Evolutionary conservation across 2,888 invertebrate genomes (phyloP), one percentile per base, ranked within the genome.

Genomic region (Teleiodes luculella): DNA sequence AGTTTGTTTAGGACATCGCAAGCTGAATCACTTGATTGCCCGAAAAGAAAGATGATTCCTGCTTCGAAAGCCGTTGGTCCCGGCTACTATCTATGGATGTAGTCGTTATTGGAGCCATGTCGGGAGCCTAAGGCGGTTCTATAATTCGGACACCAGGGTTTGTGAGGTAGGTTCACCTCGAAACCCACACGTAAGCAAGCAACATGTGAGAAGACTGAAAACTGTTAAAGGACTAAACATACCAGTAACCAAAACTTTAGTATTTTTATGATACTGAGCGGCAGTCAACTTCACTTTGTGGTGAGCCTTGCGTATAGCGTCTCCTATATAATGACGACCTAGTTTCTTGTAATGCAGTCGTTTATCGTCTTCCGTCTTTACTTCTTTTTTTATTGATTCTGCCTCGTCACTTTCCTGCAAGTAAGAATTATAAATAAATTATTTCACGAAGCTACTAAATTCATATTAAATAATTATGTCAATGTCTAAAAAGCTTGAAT

Each of bases 171-270:
- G n/a, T n/a, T n/a, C n/a, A n/a, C n/a, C n/a, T n/a, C n/a, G n/a
- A n/a, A n/a, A n/a, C n/a, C n/a, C n/a, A n/a, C n/a, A n/a, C n/a
- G n/a, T n/a, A n/a, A n/a, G n/a, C n/a, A n/a, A n/a, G n/a, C n/a
- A n/a, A n/a, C n/a, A n/a, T n/a, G n/a, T n/a, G n/a, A n/a, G n/a
- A n/a, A n/a, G n/a, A n/a, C n/a, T n/a, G n/a, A n/a, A n/a, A n/a
- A n/a, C n/a, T 2, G 54, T 36, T 31, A 8, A 33, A 33, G n/a
- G 4, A 11, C 7, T 37, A 5, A 10, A 20, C 39, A 60, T 62
- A 92, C 92, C 92, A 33, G 95, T 94, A 0, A 98, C 95, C 53
- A 99, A 86, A 61, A 99, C 92, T 75, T 94, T 94, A 0, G 93
- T 93, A 1, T 91, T 88, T 62, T 92, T 92, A 76, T 98, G 96